These are phyloP conservation scores for Leucoraja ocellata DNA, from an alignment of 2,797 vertebrate species.

Conservation along the genomic window DNA sequence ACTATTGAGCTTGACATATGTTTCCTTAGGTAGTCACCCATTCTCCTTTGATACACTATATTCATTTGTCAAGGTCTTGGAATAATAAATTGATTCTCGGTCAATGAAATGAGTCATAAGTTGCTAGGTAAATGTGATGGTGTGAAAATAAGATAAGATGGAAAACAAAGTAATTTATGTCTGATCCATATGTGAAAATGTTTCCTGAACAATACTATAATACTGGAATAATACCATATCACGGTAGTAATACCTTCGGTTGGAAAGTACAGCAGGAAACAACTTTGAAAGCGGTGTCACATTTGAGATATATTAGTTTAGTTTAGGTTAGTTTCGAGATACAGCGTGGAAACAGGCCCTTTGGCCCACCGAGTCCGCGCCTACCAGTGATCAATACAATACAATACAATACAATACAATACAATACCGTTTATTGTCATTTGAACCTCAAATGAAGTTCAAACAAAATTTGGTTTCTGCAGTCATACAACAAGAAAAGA, in stretches of 20 bases:
- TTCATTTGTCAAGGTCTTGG: constrained; percentile 44
- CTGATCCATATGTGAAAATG: neutral
- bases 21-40: constrained; percentile 46
- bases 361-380: too few species aligned
- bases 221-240: neutral
- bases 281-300: neutral
- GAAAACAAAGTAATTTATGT: constrained; percentile 17
- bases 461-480: too few species aligned
- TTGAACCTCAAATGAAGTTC: too few species aligned
- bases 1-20: constrained; percentile 46
- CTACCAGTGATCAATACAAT: too few species aligned
- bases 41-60: constrained; percentile 41
- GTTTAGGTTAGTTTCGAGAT: too few species aligned
- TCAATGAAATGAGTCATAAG: constrained; percentile 8
- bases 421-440: too few species aligned
- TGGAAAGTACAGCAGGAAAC: neutral
- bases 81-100: constrained; percentile 41
- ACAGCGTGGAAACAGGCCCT: too few species aligned
- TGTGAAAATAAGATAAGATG: neutral
- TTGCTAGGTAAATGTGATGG: constrained; percentile 30
- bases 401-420: too few species aligned
- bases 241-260: neutral
- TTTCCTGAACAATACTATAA: neutral
- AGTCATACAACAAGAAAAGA: too few species aligned
- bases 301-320: neutral